A percentile compares a stretch with the other conserved stretches of the same genome.
These are phyloP conservation scores for Eilema caniola DNA, from an alignment of 2,888 invertebrate genomes.

Conservation along the genomic window DNA sequence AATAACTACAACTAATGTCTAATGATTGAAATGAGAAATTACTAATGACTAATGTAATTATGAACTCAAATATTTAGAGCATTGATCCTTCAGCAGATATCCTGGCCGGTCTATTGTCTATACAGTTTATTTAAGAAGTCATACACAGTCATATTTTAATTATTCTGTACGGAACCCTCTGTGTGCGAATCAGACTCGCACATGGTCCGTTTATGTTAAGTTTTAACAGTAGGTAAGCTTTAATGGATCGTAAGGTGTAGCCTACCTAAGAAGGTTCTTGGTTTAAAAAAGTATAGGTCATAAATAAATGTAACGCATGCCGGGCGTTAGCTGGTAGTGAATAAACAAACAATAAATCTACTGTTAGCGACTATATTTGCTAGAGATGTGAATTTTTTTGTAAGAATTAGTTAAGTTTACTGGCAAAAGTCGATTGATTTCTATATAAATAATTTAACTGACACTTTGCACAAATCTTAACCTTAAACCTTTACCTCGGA, in stretches of 20 bases:
- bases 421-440: background rate
- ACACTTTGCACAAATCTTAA: no score
- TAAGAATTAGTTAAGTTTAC: background rate
- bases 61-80: background rate
- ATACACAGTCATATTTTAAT: no score
- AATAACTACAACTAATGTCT: no score
- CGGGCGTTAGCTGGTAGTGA: slow-evolving; percentile 6
- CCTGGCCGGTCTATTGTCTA: no score
- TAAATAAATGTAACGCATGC: slow-evolving; percentile 4
- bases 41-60: background rate
- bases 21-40: no score
- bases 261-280: background rate
- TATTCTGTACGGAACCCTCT: no score
- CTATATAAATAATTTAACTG: background rate
- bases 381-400: slow-evolving; percentile 25
- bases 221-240: background rate
- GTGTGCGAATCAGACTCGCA: background rate
- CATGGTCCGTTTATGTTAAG: background rate
- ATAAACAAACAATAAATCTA: slow-evolving; percentile 45
- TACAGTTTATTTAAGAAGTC: no score
- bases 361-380: slow-evolving; percentile 13
- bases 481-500: background rate
- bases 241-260: background rate
- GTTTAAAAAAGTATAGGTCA: background rate
- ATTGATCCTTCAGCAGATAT: no score